Evolutionary conservation across 2,113 vertebrate species (phyloP).

Genomic region (Poeciliopsis turrubarensis): DNA sequence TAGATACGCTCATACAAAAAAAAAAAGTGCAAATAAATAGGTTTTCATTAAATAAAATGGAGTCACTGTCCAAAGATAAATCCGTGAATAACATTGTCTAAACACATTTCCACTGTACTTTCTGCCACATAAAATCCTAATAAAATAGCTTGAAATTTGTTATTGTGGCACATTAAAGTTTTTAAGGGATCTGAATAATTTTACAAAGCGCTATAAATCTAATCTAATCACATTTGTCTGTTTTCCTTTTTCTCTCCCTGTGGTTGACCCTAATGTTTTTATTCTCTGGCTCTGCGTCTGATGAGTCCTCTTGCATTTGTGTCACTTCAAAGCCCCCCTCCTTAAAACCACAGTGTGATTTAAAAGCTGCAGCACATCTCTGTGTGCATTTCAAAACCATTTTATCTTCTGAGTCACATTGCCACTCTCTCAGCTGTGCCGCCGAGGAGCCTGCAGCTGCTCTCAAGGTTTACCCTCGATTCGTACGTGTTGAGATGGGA

Average conservation of each 20-base stretch:
- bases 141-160: neutral
- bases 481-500: constrained; percentile 62
- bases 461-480: constrained; percentile 45
- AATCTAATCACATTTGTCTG: constrained; percentile 13
- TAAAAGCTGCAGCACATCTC: constrained; percentile 30
- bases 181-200: neutral
- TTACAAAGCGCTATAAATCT: neutral
- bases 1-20: too few relatives aligned
- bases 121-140: too few relatives aligned
- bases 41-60: too few relatives aligned
- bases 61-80: too few relatives aligned
- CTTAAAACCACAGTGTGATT: constrained; percentile 37
- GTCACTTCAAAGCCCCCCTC: constrained; percentile 30
- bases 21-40: too few relatives aligned
- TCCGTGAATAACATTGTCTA: too few relatives aligned
- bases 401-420: constrained; percentile 46
- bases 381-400: constrained; percentile 32
- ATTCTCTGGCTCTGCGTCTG: constrained; percentile 27
- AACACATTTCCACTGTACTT: too few relatives aligned
- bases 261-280: constrained; percentile 9
- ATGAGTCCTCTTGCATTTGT: constrained; percentile 12
- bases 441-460: constrained; percentile 56
- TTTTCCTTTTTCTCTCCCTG: constrained; percentile 7
- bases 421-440: constrained; percentile 41
- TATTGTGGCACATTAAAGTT: neutral